These are phyloP conservation scores for Tachysurus fulvidraco DNA, from an alignment of 2,113 vertebrate genomes.

Conservation along the genomic window DNA sequence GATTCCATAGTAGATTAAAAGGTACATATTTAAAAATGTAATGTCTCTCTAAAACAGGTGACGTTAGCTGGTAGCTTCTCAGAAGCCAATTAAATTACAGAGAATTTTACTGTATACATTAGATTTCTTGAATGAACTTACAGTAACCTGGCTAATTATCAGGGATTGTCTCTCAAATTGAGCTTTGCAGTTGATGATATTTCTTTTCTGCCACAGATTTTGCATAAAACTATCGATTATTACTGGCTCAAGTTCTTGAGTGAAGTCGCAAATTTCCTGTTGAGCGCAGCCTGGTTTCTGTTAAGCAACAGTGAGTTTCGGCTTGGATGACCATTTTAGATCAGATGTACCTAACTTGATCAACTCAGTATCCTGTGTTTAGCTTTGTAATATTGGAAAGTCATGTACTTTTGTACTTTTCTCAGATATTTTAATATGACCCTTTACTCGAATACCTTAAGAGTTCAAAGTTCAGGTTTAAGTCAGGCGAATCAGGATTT, in stretches of 20 bases:
- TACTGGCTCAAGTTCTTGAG: neutral
- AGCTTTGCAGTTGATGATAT: neutral
- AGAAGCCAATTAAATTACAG: neutral
- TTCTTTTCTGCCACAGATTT: neutral
- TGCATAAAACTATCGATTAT: conserved; percentile 10
- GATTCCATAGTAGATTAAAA: neutral
- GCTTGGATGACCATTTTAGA: neutral
- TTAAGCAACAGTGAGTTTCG: conserved; percentile 35
- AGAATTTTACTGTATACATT: neutral
- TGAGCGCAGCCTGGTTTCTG: conserved; percentile 22
- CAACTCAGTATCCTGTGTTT: conserved; percentile 7
- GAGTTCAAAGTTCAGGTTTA: neutral
- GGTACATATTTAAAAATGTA: neutral
- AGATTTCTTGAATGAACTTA: neutral
- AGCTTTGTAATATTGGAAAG: conserved; percentile 25
- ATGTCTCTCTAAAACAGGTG: neutral
- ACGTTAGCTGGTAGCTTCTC: neutral
- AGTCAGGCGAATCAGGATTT: neutral
- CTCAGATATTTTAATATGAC: neutral
- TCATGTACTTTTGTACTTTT: neutral
- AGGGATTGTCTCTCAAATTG: neutral
- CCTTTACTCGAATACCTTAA: neutral
- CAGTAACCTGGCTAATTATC: neutral
- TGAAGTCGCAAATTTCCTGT: conserved; percentile 14
- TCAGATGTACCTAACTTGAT: neutral